phyloP scores from a whole-genome alignment of 2,797 vertebrate genomes.

The Myotis planiceps region DNA sequence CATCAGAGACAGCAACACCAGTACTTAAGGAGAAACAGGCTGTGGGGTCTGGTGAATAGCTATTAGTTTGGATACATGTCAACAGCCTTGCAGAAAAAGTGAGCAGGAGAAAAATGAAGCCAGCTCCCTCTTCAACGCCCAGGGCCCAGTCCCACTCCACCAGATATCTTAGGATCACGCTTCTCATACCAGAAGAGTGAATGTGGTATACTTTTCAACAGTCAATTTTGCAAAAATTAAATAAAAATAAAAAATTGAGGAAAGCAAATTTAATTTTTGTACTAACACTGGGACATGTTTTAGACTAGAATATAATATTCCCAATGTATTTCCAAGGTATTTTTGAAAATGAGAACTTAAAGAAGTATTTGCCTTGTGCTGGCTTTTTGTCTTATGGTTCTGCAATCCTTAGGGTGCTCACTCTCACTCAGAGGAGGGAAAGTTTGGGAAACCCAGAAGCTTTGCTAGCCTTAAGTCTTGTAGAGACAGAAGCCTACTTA shows the following conservation, averaged over 20 bases:
- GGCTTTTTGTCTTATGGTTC: neutral
- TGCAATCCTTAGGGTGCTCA: neutral
- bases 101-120: neutral
- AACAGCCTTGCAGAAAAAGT: neutral
- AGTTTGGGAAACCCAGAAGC: neutral
- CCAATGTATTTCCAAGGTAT: neutral
- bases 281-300: neutral
- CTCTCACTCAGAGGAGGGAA: neutral
- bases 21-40: neutral
- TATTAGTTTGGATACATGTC: neutral
- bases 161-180: neutral
- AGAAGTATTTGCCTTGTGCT: neutral
- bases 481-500: neutral
- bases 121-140: neutral
- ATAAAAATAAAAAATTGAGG: neutral
- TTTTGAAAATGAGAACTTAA: neutral
- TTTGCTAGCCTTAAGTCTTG: neutral
- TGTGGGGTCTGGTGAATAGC: neutral
- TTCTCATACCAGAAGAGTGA: neutral
- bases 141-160: neutral
- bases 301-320: neutral
- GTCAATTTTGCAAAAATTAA: neutral
- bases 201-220: neutral
- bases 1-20: neutral
- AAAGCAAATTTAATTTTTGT: neutral